Percentiles rank a stretch among this genome's conserved stretches.
These are phyloP conservation scores for Theonella swinhoei DNA, from an alignment of 37 sponge, comb jelly and placozoan species.

Conservation along the genomic window DNA sequence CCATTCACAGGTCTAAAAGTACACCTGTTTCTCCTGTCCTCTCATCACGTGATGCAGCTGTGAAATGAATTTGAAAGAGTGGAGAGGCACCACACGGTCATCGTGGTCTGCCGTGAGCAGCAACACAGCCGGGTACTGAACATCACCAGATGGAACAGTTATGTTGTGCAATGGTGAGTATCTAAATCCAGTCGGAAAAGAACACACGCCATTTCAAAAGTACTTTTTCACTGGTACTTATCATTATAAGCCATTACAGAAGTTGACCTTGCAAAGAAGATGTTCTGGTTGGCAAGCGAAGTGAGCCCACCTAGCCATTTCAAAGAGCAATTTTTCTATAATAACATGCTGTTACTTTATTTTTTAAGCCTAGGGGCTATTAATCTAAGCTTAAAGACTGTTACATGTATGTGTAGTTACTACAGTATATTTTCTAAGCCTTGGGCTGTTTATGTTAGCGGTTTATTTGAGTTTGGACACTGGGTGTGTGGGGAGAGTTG, in stretches of 20 bases:
- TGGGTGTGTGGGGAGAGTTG: too few species aligned
- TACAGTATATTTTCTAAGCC: too few species aligned
- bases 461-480: too few species aligned
- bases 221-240: neutral
- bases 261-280: neutral
- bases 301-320: neutral
- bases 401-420: too few species aligned
- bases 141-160: constrained; percentile 33
- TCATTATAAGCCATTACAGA: neutral
- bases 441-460: too few species aligned
- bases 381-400: too few species aligned
- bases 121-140: constrained; percentile 87
- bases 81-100: constrained; percentile 97
- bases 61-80: constrained; percentile 93
- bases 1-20: neutral
- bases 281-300: neutral
- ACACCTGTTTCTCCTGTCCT: constrained; percentile 57
- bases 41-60: constrained; percentile 71
- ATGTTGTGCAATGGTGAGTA: constrained; percentile 95
- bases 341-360: too few species aligned
- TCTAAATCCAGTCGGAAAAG: constrained; percentile 24
- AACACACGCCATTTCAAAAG: neutral
- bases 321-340: neutral
- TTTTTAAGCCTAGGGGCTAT: too few species aligned
- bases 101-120: constrained; percentile 97